phyloP scores from a whole-genome alignment of 2,113 vertebrate genomes.

The Colius striatus region DNA sequence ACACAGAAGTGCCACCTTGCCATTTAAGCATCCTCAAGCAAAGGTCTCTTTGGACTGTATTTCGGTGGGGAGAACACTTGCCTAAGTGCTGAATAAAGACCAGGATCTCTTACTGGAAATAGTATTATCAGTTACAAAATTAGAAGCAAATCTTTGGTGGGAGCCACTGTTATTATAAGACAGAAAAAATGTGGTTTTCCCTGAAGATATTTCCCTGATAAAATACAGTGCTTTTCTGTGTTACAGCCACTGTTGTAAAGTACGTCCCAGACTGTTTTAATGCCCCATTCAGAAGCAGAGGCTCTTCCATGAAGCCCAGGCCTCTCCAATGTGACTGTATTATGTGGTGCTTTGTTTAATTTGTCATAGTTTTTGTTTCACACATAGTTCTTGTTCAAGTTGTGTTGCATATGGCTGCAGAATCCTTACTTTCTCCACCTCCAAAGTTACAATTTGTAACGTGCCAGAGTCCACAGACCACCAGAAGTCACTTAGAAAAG shows the following conservation, averaged over 20 bases:
- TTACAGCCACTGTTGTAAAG: not conserved
- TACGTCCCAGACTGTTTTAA: not conserved
- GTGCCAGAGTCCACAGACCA: not conserved
- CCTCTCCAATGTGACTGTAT: not conserved
- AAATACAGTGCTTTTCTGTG: not conserved
- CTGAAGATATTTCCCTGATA: not conserved
- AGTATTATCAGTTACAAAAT: not conserved
- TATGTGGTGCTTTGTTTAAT: not conserved
- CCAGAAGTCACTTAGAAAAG: not conserved
- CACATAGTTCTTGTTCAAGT: not conserved
- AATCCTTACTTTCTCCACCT: not conserved
- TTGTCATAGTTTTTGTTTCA: not conserved
- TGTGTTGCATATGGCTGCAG: not conserved
- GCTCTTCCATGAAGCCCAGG: fast-evolving
- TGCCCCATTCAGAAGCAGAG: not conserved
- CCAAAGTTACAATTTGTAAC: not conserved
- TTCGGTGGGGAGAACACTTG: not conserved
- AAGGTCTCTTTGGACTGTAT: not conserved
- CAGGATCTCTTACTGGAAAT: not conserved
- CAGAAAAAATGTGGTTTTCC: not conserved
- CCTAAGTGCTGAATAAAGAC: not conserved
- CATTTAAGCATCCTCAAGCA: not conserved
- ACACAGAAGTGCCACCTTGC: not conserved
- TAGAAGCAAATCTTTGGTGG: not conserved
- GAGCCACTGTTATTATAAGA: not conserved